phyloP scores from a whole-genome alignment of 2,113 vertebrate species.

The Oryctolagus cuniculus region mOryCun1.1 NC_091451.1:11754001-11754500 shows the following conservation, averaged over 20 bases:
- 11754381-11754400: conserved; percentile 40
- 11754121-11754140: conserved; percentile 52
- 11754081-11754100: conserved; percentile 53
- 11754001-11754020: background rate
- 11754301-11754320: conserved; percentile 33
- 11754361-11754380: background rate
- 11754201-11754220: conserved; percentile 73
- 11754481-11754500: too few species aligned
- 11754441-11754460: too few species aligned
- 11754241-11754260: conserved; percentile 70
- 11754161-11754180: conserved; percentile 64
- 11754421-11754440: background rate
- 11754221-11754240: conserved; percentile 65
- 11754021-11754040: background rate
- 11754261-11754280: conserved; percentile 47
- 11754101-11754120: conserved; percentile 59
- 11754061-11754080: conserved; percentile 42
- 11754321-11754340: conserved; percentile 50
- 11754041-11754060: conserved; percentile 23
- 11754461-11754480: too few species aligned
- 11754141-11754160: conserved; percentile 41
- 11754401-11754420: background rate
- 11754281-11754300: conserved; percentile 48
- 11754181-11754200: conserved; percentile 67
- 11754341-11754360: background rate